A percentile compares a stretch with the other conserved stretches of the same genome.
Evolutionary conservation across 2,797 vertebrate genomes (phyloP).

Genomic region (Stomatorhinus walkeri): DNA sequence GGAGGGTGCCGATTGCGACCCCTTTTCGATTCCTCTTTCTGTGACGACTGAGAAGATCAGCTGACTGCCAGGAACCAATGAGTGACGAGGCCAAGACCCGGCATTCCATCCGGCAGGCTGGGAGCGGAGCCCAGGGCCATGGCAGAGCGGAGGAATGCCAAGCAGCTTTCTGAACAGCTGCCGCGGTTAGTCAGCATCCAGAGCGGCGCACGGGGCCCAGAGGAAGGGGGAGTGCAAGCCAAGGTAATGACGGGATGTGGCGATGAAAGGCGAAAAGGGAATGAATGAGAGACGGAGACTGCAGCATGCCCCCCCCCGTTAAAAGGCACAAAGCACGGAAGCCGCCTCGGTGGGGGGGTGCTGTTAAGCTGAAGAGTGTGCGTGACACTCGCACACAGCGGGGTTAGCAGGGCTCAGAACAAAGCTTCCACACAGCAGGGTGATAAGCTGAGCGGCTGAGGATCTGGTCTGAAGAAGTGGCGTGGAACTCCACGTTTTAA

Average conservation of each 20-base stretch:
- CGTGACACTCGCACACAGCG: background rate
- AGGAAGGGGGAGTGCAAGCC: conserved; percentile 1
- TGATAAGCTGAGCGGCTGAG: background rate
- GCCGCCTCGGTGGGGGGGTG: background rate
- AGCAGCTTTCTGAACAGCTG: conserved; percentile 29
- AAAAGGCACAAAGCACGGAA: background rate
- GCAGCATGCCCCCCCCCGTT: background rate
- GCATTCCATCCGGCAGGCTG: conserved; percentile 29
- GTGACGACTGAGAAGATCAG: conserved; percentile 22
- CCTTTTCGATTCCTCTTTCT: background rate
- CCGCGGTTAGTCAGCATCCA: conserved; percentile 25
- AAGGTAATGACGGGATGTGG: conserved; percentile 28
- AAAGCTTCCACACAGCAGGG: background rate
- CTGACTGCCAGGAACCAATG: conserved; percentile 31
- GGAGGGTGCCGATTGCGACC: background rate
- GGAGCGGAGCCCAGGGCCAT: conserved; percentile 7
- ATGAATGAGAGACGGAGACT: conserved; percentile 7
- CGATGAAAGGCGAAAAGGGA: background rate
- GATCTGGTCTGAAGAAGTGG: background rate
- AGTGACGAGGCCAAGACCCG: conserved; percentile 13
- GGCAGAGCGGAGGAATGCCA: background rate
- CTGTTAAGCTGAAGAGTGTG: background rate
- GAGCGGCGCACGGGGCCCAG: background rate
- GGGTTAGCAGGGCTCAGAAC: background rate
- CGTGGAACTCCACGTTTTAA: background rate